Evolutionary conservation across 2,113 vertebrate species (phyloP).

Genomic region (Podilymbus podiceps): DNA sequence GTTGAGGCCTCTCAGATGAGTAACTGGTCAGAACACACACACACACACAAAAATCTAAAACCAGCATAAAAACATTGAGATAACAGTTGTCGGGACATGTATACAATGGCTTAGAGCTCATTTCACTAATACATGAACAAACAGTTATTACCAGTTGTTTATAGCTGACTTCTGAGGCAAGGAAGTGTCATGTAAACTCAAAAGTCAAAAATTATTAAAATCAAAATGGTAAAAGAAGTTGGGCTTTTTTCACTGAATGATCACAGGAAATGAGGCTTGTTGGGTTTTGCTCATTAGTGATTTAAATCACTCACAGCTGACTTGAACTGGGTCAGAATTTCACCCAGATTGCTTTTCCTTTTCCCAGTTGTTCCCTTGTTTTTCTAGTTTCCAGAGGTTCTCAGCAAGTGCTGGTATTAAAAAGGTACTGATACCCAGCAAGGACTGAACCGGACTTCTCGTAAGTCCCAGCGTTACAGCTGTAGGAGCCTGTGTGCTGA

Average conservation of each 20-base stretch:
- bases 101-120: background rate
- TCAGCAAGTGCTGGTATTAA: background rate
- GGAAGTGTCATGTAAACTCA: background rate
- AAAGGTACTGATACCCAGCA: accelerated
- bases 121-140: accelerated
- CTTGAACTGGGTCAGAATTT: background rate
- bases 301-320: background rate
- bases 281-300: background rate
- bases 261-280: background rate
- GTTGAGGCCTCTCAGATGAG: background rate
- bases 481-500: background rate
- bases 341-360: background rate
- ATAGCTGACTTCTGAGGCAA: background rate
- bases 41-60: background rate
- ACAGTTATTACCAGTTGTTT: background rate
- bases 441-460: background rate
- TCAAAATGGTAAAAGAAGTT: background rate
- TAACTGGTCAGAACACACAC: background rate
- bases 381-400: background rate
- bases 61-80: background rate
- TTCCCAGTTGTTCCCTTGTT: background rate
- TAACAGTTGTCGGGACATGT: background rate
- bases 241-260: background rate
- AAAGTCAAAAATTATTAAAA: background rate
- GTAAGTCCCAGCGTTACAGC: accelerated